Percentiles rank a stretch among this genome's conserved stretches.
These are phyloP conservation scores for Pelodytes ibericus DNA, from an alignment of 2,797 vertebrate species.

Conservation along the genomic window DNA sequence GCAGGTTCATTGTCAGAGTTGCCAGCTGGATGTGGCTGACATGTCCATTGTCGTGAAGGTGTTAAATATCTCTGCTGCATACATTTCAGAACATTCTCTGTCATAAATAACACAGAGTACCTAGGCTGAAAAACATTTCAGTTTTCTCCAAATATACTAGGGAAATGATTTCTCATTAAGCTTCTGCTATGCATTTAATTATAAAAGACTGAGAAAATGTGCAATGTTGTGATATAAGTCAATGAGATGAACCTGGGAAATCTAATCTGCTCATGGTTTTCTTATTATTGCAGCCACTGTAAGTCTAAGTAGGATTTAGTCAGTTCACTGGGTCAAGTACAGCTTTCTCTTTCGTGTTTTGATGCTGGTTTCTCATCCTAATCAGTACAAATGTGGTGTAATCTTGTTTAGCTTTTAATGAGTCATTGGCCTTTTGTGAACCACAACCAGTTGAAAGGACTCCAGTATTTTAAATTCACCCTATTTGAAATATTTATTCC, in stretches of 20 bases:
- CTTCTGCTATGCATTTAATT: conserved; percentile 52
- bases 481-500: background rate
- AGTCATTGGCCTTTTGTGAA: conserved; percentile 54
- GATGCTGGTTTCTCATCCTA: conserved; percentile 38
- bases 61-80: background rate
- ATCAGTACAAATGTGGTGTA: conserved; percentile 45
- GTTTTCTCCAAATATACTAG: conserved; percentile 31
- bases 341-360: conserved; percentile 45
- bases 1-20: background rate
- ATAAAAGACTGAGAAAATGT: conserved; percentile 48
- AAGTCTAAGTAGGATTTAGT: conserved; percentile 30
- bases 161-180: conserved; percentile 45
- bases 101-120: background rate
- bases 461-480: conserved; percentile 34
- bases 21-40: no score
- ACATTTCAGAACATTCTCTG: background rate
- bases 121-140: conserved; percentile 18
- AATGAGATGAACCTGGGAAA: conserved; percentile 39
- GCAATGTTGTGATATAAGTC: conserved; percentile 27
- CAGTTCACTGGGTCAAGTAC: conserved; percentile 21
- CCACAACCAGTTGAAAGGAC: conserved; percentile 26
- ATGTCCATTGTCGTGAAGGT: no score
- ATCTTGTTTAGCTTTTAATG: conserved; percentile 47
- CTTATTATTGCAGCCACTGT: conserved; percentile 36
- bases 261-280: conserved; percentile 39